Percentiles rank a stretch among this genome's conserved stretches.
Evolutionary conservation across 2,888 invertebrate species (phyloP).

Genomic region (Nemoura dubitans): DNA sequence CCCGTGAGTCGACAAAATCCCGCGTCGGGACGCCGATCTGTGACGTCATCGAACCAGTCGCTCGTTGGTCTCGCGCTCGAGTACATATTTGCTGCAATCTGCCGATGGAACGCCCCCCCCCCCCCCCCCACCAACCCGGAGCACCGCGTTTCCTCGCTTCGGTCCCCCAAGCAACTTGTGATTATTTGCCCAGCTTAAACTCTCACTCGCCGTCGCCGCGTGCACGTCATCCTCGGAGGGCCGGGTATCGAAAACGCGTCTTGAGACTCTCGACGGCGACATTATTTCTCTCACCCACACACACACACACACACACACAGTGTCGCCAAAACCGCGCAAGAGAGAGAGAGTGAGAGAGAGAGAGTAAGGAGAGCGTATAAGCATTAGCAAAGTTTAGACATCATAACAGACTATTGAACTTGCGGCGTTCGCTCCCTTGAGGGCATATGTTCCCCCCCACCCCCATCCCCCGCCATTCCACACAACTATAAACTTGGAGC

Average conservation of each 20-base stretch:
- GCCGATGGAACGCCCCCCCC: neutral
- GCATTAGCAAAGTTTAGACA: constrained; percentile 7
- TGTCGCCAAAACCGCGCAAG: neutral
- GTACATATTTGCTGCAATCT: neutral
- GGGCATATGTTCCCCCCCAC: constrained; percentile 1
- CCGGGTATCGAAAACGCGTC: neutral
- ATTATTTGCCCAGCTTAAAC: constrained; percentile 4
- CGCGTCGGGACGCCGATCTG: no score
- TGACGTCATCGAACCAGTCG: no score
- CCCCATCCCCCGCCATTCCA: no score
- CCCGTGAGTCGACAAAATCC: no score
- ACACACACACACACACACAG: no score
- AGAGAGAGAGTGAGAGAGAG: neutral
- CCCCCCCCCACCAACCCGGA: no score
- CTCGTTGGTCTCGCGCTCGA: no score
- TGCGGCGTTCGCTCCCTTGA: neutral
- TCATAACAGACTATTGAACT: constrained; percentile 12
- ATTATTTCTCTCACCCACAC: neutral
- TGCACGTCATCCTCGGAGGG: neutral
- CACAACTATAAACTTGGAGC: neutral
- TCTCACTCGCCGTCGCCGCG: neutral
- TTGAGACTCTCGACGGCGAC: neutral
- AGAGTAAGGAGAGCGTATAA: no score
- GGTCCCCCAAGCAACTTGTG: neutral
- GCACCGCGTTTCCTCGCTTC: neutral